phyloP scores from a whole-genome alignment of 2,113 vertebrate species.

The Vicugna pacos region DNA sequence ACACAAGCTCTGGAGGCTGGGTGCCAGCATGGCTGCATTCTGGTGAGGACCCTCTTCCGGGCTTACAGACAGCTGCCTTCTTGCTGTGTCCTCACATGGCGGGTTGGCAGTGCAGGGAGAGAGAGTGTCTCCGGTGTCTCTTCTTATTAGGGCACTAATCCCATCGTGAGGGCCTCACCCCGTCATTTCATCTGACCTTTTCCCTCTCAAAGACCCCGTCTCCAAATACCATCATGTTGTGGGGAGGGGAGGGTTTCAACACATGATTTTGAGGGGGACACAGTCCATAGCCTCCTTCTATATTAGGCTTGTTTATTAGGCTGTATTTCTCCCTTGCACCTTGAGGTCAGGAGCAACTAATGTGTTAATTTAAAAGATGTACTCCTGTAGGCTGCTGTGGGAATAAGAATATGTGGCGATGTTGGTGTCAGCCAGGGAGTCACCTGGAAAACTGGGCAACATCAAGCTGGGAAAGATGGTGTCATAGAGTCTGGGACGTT shows the following conservation, averaged over 20 bases:
- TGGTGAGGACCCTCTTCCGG: neutral
- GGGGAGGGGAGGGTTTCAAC: no score
- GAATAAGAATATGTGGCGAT: neutral
- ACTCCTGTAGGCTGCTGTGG: no score
- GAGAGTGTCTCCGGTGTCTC: neutral
- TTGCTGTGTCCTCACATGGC: neutral
- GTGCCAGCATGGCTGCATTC: neutral
- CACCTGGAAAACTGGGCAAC: accelerated
- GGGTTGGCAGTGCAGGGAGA: accelerated
- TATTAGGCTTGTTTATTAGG: no score
- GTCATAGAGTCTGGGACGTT: neutral
- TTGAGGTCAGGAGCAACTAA: neutral
- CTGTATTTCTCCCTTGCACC: no score
- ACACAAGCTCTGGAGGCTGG: neutral
- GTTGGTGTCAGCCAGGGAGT: neutral
- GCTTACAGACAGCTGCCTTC: neutral
- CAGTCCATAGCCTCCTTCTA: neutral
- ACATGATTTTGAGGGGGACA: accelerated
- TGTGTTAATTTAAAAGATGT: neutral
- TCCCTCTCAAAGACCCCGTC: neutral
- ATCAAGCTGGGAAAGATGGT: neutral
- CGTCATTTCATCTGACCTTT: accelerated
- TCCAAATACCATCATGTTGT: neutral
- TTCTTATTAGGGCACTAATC: neutral
- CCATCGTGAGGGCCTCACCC: neutral